Evolutionary conservation across 2,888 invertebrate genomes (phyloP), one percentile per base, ranked within the genome.

Genomic region (Zaprionus obscuricornis): DNA sequence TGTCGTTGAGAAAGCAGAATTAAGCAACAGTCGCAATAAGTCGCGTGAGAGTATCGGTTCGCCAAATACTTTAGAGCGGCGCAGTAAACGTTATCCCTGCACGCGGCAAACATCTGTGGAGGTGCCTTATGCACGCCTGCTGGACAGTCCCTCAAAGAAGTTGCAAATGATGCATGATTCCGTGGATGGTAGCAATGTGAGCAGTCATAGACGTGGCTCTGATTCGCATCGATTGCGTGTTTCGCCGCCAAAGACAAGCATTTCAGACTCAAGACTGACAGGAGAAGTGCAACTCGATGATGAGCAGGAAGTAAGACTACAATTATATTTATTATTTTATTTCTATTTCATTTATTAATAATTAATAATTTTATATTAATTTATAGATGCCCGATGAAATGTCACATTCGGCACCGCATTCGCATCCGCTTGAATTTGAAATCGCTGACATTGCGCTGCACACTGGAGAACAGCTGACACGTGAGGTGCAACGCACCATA

Each of bases 251-350:
- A 96, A 96, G 86, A 96, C 96, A 68, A 96, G 96, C 87, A 94
- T 94, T 2, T 96, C 96, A 0, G 97, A 96, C 90, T 96, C 96
- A 0, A 95, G 95, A 88, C 89, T 96, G 57, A 95, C 96, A 0
- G 93, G 96, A 0, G 96, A 95, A 88, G 95, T 94, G 87, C 78
- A 87, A 11, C 91, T 91, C 22, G 91, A 89, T 49, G 89, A 91
- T 33, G 92, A 92, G 66, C 91, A 92, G 11, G 91, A 90, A 69
- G 85, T 91, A 8, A 88, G 87, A n/a, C 37, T 73, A 75, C 13
- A 7, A 27, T 11, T 3, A 5, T 22, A 27, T 1, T 17, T 13
- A 0, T 2, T 7, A 31, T 14, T 8, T 45, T 0, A 27, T 3
- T 4, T 4, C 1, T 34, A 1, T 8, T 4, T 17, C 1, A 5